Evolutionary conservation across 2,888 invertebrate species (phyloP).

Genomic region (Alcis repandata): DNA sequence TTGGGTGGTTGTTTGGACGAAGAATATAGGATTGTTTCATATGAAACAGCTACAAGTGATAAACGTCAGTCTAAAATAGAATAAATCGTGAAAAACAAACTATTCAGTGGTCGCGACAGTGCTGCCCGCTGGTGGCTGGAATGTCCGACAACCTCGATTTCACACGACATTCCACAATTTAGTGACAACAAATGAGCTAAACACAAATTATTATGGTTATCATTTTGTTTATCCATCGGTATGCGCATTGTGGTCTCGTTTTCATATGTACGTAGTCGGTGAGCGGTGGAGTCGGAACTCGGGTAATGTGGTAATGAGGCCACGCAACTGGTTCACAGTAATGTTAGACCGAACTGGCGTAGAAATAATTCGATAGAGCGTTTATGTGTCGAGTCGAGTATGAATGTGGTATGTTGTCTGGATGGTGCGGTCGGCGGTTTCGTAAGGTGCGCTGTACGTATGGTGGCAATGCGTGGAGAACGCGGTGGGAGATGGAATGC

Average conservation of each 20-base stretch:
- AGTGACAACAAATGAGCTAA: conserved; percentile 87
- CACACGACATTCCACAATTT: conserved; percentile 87
- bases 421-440: conserved; percentile 70
- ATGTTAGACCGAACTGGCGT: conserved; percentile 76
- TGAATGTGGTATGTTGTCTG: conserved; percentile 69
- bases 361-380: conserved; percentile 80
- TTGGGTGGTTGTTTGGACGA: conserved; percentile 56
- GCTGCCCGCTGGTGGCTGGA: conserved; percentile 88
- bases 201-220: conserved; percentile 86
- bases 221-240: conserved; percentile 82
- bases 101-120: conserved; percentile 77
- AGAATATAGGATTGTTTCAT: conserved; percentile 56
- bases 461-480: conserved; percentile 71
- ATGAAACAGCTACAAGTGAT: conserved; percentile 67
- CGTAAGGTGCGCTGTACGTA: conserved; percentile 69
- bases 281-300: conserved; percentile 65
- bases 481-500: conserved; percentile 84
- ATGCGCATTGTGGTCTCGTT: conserved; percentile 73
- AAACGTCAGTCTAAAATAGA: conserved; percentile 75
- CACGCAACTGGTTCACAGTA: conserved; percentile 80
- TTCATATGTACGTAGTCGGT: conserved; percentile 66
- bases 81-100: conserved; percentile 84
- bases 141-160: conserved; percentile 85
- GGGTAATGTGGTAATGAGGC: conserved; percentile 77
- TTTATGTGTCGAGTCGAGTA: conserved; percentile 67